Evolutionary conservation across 2,888 invertebrate species (phyloP), one percentile per base, ranked within the genome.

Genomic region (Eulithis prunata): DNA sequence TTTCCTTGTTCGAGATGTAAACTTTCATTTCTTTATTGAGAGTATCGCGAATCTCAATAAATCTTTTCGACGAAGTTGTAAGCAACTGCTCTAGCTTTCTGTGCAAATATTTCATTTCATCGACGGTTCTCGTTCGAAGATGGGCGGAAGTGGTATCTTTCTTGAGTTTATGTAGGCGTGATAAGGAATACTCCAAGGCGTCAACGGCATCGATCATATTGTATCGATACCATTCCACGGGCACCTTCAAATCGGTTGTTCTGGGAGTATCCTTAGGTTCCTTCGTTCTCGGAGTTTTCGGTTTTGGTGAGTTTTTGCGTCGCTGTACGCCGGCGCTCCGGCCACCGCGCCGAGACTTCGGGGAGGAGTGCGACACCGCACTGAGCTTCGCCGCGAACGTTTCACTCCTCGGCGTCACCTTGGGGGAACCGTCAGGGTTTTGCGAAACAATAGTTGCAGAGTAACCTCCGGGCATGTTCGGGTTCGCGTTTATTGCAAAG

Each of bases 191-290:
- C 68, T 94, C 94, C 59, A 94, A 87, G 38, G 94, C 91, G 69
- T 94, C 93, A 38, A 94, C 90, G 0, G 94, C 94, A 73, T 94
- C 93, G 57, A 94, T 81, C 41, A 94, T 86, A 70, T 94, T 95
- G 72, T 94, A 94, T 66, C 94, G 90, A 75, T 92, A 95, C 95
- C 95, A 95, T 77, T 95, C 94, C 56, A 93, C 85, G 13, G 93
- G 91, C 8, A 90, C 88, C 68, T 85, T 81, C 47, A 90, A 71
- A 75, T 92, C 90, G 67, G 75, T 60, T 53, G 73, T 75, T 41
- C 71, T 61, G 53, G 55, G 7, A 12, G 41, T 36, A 2, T 69
- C 60, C 41, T 59, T 73, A 41, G 60, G 56, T 62, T 74, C 77
- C 21, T 68, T 61, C 46, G 46, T 49, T 66, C 76, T 74, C 32